Evolutionary conservation across 2,113 vertebrate genomes (phyloP).

Genomic region (Spea multiplicata): DNA sequence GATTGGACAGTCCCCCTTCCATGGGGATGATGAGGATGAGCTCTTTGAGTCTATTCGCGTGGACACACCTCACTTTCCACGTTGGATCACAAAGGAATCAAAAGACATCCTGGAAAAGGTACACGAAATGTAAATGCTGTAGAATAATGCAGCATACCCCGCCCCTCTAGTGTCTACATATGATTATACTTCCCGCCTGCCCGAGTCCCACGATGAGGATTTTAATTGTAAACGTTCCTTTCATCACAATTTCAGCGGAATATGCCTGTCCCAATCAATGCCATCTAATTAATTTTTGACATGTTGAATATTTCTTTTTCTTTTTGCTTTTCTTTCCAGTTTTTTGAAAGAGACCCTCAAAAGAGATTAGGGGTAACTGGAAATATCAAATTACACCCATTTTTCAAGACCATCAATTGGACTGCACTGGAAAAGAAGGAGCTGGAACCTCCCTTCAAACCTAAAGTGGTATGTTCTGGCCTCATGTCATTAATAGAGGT

Average conservation of each 20-base stretch:
- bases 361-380: conserved; percentile 87
- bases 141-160: too few relatives aligned
- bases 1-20: conserved; percentile 95
- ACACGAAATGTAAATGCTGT: not conserved
- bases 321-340: conserved; percentile 64
- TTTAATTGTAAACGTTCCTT: too few relatives aligned
- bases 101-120: conserved; percentile 94
- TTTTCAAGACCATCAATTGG: conserved; percentile 96
- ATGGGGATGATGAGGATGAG: conserved; percentile 95
- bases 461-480: conserved; percentile 85
- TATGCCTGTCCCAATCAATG: too few relatives aligned
- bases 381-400: conserved; percentile 78
- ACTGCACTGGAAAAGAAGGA: conserved; percentile 77
- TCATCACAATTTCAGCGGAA: too few relatives aligned
- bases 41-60: conserved; percentile 95
- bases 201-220: too few relatives aligned
- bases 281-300: too few relatives aligned
- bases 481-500: too few relatives aligned
- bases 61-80: conserved; percentile 91
- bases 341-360: conserved; percentile 88
- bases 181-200: too few relatives aligned
- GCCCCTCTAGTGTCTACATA: too few relatives aligned
- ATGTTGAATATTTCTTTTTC: not conserved
- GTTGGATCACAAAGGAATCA: conserved; percentile 94
- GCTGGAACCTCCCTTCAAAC: conserved; percentile 88